Evolutionary conservation across 2,888 invertebrate genomes (phyloP).

Genomic region (Subacronicta megacephala): DNA sequence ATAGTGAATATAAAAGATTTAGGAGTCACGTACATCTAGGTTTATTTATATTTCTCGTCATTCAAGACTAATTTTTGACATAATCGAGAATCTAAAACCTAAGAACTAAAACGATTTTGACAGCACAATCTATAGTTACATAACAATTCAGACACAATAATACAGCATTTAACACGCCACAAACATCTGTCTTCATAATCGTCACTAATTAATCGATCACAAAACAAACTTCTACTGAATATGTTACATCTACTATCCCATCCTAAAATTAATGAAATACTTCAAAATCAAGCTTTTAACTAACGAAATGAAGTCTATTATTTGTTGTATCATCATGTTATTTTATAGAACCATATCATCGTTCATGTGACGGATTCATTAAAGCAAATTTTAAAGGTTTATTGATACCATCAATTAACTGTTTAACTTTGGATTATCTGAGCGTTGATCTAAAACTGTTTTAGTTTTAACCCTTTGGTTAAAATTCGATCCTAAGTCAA

Average conservation of each 20-base stretch:
- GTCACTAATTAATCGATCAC: constrained; percentile 31
- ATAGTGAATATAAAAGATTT: no score
- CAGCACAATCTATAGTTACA: no score
- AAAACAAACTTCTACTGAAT: constrained; percentile 21
- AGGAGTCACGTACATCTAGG: no score
- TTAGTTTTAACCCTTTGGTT: constrained; percentile 50
- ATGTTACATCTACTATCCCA: constrained; percentile 25
- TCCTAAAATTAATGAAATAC: constrained; percentile 10
- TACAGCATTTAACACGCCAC: constrained; percentile 13
- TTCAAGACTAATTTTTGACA: no score
- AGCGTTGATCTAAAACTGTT: constrained; percentile 43
- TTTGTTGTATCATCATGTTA: constrained; percentile 13
- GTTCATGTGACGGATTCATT: constrained; percentile 21
- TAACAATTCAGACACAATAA: no score
- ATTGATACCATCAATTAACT: constrained; percentile 43
- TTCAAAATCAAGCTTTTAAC: constrained; percentile 12
- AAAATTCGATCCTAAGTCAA: constrained; percentile 41
- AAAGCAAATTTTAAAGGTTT: constrained; percentile 46
- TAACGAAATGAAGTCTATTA: constrained; percentile 4
- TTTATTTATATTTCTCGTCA: no score
- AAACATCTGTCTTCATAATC: constrained; percentile 19
- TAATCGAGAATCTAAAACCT: no score
- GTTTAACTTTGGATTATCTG: constrained; percentile 52
- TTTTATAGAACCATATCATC: constrained; percentile 34
- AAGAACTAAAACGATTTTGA: no score